Base-by-base conservation (phyloP, 1,140 invertebrate genomes). In the Harpegnathos saltator region DNA sequence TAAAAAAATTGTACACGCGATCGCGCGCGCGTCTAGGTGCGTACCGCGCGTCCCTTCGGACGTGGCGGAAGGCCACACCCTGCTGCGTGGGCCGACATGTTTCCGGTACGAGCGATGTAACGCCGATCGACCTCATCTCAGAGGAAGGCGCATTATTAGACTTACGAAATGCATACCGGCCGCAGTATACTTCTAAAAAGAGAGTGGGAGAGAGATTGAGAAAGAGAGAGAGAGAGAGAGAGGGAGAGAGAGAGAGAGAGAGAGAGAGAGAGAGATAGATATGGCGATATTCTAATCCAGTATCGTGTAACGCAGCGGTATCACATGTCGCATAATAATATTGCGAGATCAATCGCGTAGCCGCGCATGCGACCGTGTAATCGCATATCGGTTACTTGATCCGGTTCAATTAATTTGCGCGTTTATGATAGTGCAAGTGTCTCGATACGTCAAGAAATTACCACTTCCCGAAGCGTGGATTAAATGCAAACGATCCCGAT, bases 271-370 rank as follows among this genome's bases (percentile, higher is more conserved):
- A 56, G 3, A 56, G n/a, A 19, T 5, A 44, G 33, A 69, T 44
- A 78, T 80, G 33, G 24, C 33, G 33, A 78, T 69, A 66, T 69
- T 80, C 75, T 58, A 69, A 78, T 80, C 22, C 65, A 26, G 65
- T 80, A 17, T 80, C 52, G 54, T 69, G 33, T 71, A 33, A 69
- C 75, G 24, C 24, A 29, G 19, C 61, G 33, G 33, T 69, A 68
- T 80, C 22, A 54, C 17, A 65, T 80, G 65, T 80, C 33, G 75
- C 58, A 48, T 71, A 80, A 80, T 80, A 80, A 71, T 80, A 69
- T 71, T 80, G 65, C 52, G 63, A 58, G 52, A 24, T 78, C 33
- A 50, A 68, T 69, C 29, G 38, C 38, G 48, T 56, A 77, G 66
- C 58, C 22, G 22, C 50, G 50, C 63, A n/a, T 44, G 50, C 75